Base-by-base conservation (phyloP, 2,797 vertebrate genomes). In the Enteromius argenteus region DNA sequence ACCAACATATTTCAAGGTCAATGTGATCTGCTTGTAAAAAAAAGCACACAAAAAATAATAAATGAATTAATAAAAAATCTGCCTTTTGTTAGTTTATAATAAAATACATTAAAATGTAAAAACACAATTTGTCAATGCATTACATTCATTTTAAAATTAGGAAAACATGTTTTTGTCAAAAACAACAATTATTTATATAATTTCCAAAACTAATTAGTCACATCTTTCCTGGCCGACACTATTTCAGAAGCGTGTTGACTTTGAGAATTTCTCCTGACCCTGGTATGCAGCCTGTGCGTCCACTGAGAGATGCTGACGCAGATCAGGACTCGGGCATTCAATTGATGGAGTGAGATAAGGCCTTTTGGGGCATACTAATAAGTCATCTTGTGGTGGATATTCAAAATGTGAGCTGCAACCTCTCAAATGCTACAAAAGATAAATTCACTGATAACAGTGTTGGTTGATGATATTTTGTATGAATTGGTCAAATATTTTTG, bases 291-390 rank as follows among this genome's bases (percentile, higher is more conserved):
- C 13, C 13, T 27, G 19, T 77, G 17, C 32, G 23, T 77, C 49
- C 81, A 37, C 46, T 21, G 58, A 51, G 66, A 46, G 44, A 73
- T 1, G 7, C 60, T 83, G 83, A 78, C 62, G 64, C 80, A 73
- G 30, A 75, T 60, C 19, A 69, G 79, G 53, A 69, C 39, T 23
- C 30, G 1, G 49, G 73, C 67, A 46, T 73, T 87, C 60, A n/a
- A 19, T 67, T 85, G 56, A 83, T 69, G 62, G 64, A 80, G 68
- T 53, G 42, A 42, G 78, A 83, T 83, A 68, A 27, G 30, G 13
- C 23, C 68, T 44, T 84, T 87, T 80, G 23, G 21, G 30, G 82
- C 58, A 84, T 86, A 82, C 74, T 82, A 86, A 86, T 75, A 76
- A 85, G 69, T 80, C 51, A 39, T 79, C 58, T 62, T 67, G 44